Evolutionary conservation across 2,797 vertebrate species (phyloP).

Genomic region (Eulemur rubriventer): DNA sequence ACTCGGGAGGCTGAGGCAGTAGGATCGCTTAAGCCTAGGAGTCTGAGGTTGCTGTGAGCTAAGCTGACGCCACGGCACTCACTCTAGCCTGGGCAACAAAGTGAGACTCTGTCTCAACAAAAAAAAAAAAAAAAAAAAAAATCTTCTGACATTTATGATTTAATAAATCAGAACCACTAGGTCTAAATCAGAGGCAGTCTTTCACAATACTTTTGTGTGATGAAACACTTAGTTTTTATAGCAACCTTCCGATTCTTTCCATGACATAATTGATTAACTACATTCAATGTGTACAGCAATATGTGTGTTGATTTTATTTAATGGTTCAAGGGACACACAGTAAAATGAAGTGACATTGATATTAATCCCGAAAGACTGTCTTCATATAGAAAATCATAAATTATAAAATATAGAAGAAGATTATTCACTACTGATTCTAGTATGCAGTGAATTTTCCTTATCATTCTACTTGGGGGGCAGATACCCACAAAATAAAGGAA

Average conservation of each 20-base stretch:
- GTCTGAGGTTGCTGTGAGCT: too few species aligned
- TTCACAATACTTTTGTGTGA: neutral
- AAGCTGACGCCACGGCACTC: too few species aligned
- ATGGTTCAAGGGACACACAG: neutral
- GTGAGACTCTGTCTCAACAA: too few species aligned
- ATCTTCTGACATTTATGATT: too few species aligned
- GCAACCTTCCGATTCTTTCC: neutral
- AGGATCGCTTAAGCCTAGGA: too few species aligned
- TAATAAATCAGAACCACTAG: neutral
- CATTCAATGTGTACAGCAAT: neutral
- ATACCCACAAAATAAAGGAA: neutral
- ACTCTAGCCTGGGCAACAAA: too few species aligned
- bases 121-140: too few species aligned
- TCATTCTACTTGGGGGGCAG: neutral
- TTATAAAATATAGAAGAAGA: neutral
- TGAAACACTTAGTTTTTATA: neutral
- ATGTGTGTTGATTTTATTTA: neutral
- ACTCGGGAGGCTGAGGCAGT: too few species aligned
- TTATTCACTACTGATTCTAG: neutral
- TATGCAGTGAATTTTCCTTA: neutral
- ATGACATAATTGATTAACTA: neutral
- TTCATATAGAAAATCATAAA: neutral
- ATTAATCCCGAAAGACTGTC: neutral
- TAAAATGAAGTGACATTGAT: slow-evolving; percentile 29
- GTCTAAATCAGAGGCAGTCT: neutral